Evolutionary conservation across 2,113 vertebrate species (phyloP).

Genomic region (Lipophrys pholis): DNA sequence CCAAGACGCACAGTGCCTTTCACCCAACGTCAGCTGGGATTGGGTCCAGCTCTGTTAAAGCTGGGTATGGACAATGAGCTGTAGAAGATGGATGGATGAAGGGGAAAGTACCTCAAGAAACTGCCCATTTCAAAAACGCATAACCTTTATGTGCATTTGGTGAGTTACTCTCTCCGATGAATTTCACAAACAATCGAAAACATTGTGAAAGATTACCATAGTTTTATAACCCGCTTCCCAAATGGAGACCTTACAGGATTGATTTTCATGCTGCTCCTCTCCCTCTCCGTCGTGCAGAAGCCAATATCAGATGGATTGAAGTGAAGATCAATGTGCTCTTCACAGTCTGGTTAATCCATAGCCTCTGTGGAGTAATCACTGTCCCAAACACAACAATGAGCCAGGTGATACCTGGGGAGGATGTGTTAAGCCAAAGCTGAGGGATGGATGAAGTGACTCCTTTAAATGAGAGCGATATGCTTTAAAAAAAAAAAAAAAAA

Average conservation of each 20-base stretch:
- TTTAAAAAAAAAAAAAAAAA: constrained; percentile 5
- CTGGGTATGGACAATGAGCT: too few relatives aligned
- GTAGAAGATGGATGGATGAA: too few relatives aligned
- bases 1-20: too few relatives aligned
- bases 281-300: constrained; percentile 39
- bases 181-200: not conserved
- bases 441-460: constrained; percentile 43
- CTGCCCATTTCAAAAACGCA: too few relatives aligned
- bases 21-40: too few relatives aligned
- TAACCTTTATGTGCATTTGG: too few relatives aligned
- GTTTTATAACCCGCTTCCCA: constrained; percentile 41
- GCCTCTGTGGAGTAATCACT: constrained; percentile 65
- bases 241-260: constrained; percentile 49
- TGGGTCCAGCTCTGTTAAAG: too few relatives aligned
- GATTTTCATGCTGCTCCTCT: constrained; percentile 48
- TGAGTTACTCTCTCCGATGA: not conserved
- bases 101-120: too few relatives aligned
- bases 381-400: constrained; percentile 59
- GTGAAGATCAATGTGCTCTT: constrained; percentile 65
- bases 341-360: constrained; percentile 62
- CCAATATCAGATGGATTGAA: constrained; percentile 66
- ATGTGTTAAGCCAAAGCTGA: constrained; percentile 22
- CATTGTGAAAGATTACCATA: constrained; percentile 9
- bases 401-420: constrained; percentile 14
- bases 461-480: constrained; percentile 36